phyloP scores from a whole-genome alignment of 2,888 invertebrate species.

The Sarcophaga subvicina region DNA sequence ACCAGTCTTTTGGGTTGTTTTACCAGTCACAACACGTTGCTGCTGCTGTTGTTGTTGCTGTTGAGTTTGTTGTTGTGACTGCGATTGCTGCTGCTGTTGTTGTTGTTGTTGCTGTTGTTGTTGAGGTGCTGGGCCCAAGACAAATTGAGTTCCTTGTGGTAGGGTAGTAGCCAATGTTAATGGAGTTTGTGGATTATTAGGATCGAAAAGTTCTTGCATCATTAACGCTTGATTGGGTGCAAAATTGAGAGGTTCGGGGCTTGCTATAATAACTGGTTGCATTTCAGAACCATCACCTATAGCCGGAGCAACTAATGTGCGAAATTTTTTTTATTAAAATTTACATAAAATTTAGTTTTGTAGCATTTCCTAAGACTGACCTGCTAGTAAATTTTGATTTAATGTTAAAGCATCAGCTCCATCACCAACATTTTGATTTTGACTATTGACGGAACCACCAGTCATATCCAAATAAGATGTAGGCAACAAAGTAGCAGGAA shows the following conservation, averaged over 20 bases:
- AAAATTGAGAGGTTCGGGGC: constrained; percentile 66
- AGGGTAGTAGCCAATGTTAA: constrained; percentile 65
- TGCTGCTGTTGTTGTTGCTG: constrained; percentile 60
- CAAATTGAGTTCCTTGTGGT: constrained; percentile 66
- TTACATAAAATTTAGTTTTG: background rate
- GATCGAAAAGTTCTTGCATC: constrained; percentile 68
- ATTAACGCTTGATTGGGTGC: constrained; percentile 65
- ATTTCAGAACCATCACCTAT: constrained; percentile 66
- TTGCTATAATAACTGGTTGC: constrained; percentile 66
- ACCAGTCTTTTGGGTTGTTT: constrained; percentile 70
- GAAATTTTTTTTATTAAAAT: background rate
- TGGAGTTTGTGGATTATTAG: constrained; percentile 65
- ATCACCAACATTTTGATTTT: constrained; percentile 64
- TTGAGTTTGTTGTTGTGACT: constrained; percentile 68
- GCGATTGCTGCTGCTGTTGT: constrained; percentile 58
- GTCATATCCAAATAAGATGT: constrained; percentile 70
- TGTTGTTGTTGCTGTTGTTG: constrained; percentile 62
- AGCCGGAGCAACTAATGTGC: constrained; percentile 54
- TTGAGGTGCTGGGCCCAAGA: constrained; percentile 62
- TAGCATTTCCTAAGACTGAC: constrained; percentile 42
- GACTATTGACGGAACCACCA: constrained; percentile 59
- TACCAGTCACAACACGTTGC: constrained; percentile 74
- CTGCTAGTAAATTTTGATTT: constrained; percentile 66
- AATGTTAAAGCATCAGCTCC: constrained; percentile 65
- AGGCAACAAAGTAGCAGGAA: constrained; percentile 71